Evolutionary conservation across 2,797 vertebrate genomes (phyloP), one percentile per base, ranked within the genome.

Genomic region (Poeciliopsis presidionis): DNA sequence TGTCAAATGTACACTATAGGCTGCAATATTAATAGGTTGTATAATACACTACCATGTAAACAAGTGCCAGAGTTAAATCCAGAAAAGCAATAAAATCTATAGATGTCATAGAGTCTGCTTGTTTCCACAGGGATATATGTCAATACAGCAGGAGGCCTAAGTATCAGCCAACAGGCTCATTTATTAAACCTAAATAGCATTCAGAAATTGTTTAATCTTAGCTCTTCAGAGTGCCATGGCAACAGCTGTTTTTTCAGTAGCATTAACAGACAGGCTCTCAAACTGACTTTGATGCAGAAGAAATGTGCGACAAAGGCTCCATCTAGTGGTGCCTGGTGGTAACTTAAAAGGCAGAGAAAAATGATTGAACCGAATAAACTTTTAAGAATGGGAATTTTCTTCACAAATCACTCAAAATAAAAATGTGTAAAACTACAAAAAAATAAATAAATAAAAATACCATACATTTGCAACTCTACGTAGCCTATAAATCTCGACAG

Each of bases 171-270:
- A 20, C 65, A 76, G 78, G 72, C 22, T 86, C 76, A 53, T 76
- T 87, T 70, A 85, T 89, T 70, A 79, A 81, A 61, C 76, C 55
- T 84, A 73, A 87, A 88, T 77, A 80, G 73, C 73, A 72, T 87
- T 87, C 76, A 65, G 76, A 78, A 82, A 72, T 0, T 53, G 76
- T 84, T 87, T 73, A 79, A 88, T 81, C 79, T 82, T 82, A 57
- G 72, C 77, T 87, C 80, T 47, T 70, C 72, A 77, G 33, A 81
- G 75, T 3, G 36, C 80, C 87, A 92, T 91, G 89, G 86, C 83
- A 93, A 92, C 90, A 87, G 89, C 84, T 88, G 86, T 79, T 76
- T 76, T 74, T 72, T 65, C 67, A 76, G n/a, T 18, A 39, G 65
- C 16, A 70, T 76, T 33, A 75, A 12, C 1, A 39, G 59, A 28